Conservation (phyloP, 2,113 vertebrate genomes). For the Natator depressus region DNA sequence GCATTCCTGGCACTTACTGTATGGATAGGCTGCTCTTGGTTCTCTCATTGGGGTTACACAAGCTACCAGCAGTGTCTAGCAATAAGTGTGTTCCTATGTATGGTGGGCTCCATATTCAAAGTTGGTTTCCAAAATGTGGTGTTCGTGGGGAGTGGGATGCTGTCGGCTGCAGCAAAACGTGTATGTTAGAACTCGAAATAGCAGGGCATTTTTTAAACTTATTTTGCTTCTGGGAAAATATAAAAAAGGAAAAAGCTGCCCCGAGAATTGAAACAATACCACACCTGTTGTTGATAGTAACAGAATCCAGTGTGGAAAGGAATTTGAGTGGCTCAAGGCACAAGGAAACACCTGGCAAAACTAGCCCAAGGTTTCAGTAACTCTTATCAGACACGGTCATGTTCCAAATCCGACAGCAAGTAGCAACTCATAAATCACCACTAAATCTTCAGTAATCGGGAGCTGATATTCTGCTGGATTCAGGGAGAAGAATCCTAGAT, state of each 20-base stretch:
- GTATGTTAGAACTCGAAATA: background rate
- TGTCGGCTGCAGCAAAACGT: background rate
- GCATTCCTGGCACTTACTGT: background rate
- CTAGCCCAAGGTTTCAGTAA: background rate
- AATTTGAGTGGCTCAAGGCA: background rate
- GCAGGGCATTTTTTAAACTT: background rate
- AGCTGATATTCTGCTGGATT: background rate
- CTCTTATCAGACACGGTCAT: background rate
- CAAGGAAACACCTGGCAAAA: background rate
- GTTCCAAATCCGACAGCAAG: background rate
- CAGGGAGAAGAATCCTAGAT: background rate
- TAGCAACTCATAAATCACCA: slow-evolving; percentile 6
- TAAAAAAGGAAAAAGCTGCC: background rate
- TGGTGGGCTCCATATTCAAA: background rate
- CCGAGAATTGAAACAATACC: background rate
- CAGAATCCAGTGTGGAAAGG: background rate
- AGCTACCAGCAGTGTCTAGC: fast-evolving
- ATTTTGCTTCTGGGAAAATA: background rate
- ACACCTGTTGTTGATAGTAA: background rate
- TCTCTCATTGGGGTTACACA: background rate
- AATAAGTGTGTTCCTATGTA: background rate
- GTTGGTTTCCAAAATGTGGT: background rate
- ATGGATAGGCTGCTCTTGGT: background rate
- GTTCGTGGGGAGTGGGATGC: background rate
- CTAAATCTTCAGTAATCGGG: background rate